Base-by-base conservation (phyloP, 2,113 vertebrate species). In the Perca fluviatilis region DNA sequence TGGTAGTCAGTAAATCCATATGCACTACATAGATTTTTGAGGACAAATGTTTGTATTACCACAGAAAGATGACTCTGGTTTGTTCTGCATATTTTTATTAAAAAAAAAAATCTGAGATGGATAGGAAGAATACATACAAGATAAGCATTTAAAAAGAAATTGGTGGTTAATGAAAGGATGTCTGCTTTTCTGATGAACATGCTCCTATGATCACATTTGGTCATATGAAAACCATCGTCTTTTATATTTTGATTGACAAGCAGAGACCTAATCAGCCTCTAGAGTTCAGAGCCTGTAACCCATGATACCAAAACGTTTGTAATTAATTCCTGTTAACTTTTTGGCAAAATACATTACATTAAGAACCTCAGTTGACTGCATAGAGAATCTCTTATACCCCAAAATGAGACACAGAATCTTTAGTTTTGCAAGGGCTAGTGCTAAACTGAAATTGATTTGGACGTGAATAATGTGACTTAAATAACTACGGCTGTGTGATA, bases 371-470 rank as follows among this genome's bases (percentile, higher is more conserved):
- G 1, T 4, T 11, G 36, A 25, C 19, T 27, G n/a, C 61, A 21
- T 5, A 61, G 3, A 53, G 3, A 49, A 49, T 54, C 18, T 23
- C 2, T 1, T 51, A 21, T 33, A 2, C 11, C 8, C 7, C 21
- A 43, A 70, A 63, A 69, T 64, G 21, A 15, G 56, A 65, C 60
- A 50, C 6, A 40, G 6, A 63, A 63, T 69, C 7, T 58, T 47
- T 13, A 6, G 8, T 47, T 64, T 67, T 21, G 54, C 76, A 25
- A 19, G 69, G 3, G 0, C n/a, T 27, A n/a, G 36, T 30, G 58
- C 40, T 51, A 12, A 73, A 83, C 23, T 36, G 8, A 83, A 80
- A 64, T 25, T 73, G 18, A 57, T 68, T 85, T 73, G 13, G 53
- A 69, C 1, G 9, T 65, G 25, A 40, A 54, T 7, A 18, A 49